Evolutionary conservation across 2,888 invertebrate genomes (phyloP), one percentile per base, ranked within the genome.

Genomic region (Diabrotica balteata): DNA sequence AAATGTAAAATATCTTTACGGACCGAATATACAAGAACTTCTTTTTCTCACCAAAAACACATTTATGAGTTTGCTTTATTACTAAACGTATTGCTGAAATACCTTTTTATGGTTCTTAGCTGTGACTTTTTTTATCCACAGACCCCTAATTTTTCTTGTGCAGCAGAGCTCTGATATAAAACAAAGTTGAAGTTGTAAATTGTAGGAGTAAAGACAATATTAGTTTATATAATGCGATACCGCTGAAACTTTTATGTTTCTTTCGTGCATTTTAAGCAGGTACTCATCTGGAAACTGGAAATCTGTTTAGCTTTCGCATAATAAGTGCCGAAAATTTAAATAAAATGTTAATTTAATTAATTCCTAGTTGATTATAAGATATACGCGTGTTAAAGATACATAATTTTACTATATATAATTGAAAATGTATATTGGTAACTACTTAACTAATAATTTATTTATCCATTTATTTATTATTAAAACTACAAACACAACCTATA

Each of bases 291-390:
- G 52, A 66, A 66, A 66, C 66, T 51, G 47, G 52, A 66, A 66
- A 66, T 67, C 61, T 58, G 62, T 62, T 57, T 62, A 62, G 47
- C 50, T 58, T 62, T 51, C 57, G 57, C 58, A 62, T 63, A 63
- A 71, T 71, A 70, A 73, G 72, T 71, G 72, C 73, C 72, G 59
- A 66, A 71, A 68, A 71, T 72, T 68, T 66, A 72, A 72, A 75
- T 74, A 74, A 75, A 76, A 76, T 78, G 78, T 75, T 76, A 78
- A 78, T 78, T 77, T 76, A 77, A 78, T 76, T 77, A 76, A 76
- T 73, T 72, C 71, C 67, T 67, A 59, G 64, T 71, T 69, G 73
- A 74, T 73, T 72, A 66, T 76, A 76, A 71, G 71, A 71, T 58
- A 72, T 71, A 62, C 58, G 63, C 67, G 52, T 52, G 44, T 44